Conservation (phyloP, 2,888 invertebrate genomes). For the Thelaira solivaga region DNA sequence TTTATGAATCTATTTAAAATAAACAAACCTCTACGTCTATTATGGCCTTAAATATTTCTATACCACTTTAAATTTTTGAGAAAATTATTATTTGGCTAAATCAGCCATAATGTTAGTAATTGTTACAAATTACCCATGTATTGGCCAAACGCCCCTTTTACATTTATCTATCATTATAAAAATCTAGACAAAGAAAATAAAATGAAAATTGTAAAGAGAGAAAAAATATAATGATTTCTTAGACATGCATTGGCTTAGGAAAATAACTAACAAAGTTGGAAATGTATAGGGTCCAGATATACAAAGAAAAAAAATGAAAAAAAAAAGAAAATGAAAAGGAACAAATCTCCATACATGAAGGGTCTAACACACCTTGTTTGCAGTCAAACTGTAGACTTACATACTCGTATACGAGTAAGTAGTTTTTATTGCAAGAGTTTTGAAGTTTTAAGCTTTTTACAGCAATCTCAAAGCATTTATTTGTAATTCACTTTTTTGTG, state of each 20-base stretch:
- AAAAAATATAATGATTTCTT: constrained; percentile 25
- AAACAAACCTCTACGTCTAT: not conserved
- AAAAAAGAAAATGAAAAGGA: not conserved
- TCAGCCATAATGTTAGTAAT: constrained; percentile 57
- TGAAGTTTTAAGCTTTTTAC: constrained; percentile 45
- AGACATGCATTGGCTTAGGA: constrained; percentile 2
- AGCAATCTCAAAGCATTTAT: constrained; percentile 56
- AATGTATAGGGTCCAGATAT: not conserved
- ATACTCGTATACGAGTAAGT: not conserved
- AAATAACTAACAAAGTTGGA: not conserved
- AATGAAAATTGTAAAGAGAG: constrained; percentile 9
- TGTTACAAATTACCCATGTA: constrained; percentile 54
- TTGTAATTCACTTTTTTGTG: constrained; percentile 37
- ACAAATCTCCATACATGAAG: constrained; percentile 36
- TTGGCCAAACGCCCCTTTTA: constrained; percentile 46
- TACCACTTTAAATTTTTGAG: constrained; percentile 17
- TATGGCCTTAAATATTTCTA: not conserved
- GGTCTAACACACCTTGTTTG: constrained; percentile 56
- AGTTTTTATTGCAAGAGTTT: constrained; percentile 1
- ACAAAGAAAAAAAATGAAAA: too few species aligned
- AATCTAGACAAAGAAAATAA: constrained; percentile 9
- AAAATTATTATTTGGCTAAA: constrained; percentile 46
- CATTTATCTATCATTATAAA: constrained; percentile 48
- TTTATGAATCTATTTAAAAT: not conserved
- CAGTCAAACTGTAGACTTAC: not conserved